Evolutionary conservation across 2,797 vertebrate genomes (phyloP).

Genomic region (Argentina silus): DNA sequence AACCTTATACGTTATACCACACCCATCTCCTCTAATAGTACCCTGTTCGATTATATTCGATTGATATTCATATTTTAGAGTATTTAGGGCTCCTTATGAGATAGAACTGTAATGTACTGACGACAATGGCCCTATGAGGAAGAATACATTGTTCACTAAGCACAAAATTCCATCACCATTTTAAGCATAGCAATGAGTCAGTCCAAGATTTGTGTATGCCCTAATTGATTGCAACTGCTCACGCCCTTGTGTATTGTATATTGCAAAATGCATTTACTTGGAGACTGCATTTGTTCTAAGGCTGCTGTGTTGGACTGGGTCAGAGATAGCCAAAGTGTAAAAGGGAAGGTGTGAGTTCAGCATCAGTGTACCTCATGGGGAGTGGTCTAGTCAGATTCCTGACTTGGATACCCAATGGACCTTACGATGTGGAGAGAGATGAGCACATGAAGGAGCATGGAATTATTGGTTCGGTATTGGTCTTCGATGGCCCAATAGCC

Average conservation of each 20-base stretch:
- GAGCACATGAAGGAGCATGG: neutral
- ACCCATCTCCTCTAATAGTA: too few species aligned
- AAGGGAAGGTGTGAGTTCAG: slow-evolving; percentile 26
- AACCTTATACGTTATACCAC: neutral
- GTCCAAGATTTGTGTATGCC: too few species aligned
- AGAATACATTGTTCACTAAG: neutral
- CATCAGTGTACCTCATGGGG: slow-evolving; percentile 39
- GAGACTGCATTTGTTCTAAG: neutral
- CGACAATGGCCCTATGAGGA: neutral
- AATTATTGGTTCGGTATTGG: slow-evolving; percentile 13
- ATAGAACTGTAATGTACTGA: neutral
- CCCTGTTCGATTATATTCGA: too few species aligned
- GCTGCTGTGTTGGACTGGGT: neutral
- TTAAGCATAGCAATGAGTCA: neutral
- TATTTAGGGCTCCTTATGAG: neutral
- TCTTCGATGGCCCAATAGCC: slow-evolving; percentile 22
- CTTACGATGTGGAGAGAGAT: neutral
- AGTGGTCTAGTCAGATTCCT: slow-evolving; percentile 48
- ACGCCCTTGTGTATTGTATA: neutral
- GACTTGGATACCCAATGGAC: slow-evolving; percentile 2
- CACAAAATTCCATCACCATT: neutral
- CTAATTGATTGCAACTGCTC: too few species aligned
- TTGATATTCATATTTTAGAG: neutral
- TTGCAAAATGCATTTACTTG: neutral
- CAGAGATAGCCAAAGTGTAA: neutral